Conservation (phyloP, 2,797 vertebrate species). For the Graptemys geographica region DNA sequence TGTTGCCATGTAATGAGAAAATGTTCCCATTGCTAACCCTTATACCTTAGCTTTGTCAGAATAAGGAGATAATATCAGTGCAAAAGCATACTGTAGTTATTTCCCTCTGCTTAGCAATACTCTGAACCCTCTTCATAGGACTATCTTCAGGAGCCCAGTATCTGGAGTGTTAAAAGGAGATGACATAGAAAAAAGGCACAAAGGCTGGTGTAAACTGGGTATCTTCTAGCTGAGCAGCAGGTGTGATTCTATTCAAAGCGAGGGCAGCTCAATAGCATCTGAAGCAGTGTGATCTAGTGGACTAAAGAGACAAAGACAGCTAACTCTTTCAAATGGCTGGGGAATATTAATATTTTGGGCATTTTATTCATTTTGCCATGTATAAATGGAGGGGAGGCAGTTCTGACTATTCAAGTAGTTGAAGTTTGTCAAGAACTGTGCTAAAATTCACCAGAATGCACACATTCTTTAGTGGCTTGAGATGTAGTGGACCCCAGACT, state of each 20-base stretch:
- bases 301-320: background rate
- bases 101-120: background rate
- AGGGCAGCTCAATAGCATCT: background rate
- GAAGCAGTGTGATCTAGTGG: too few species aligned
- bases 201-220: too few species aligned
- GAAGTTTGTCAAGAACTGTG: fast-evolving
- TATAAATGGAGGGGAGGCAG: fast-evolving
- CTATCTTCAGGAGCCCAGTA: background rate
- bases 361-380: fast-evolving
- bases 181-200: background rate
- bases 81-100: background rate
- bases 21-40: fast-evolving
- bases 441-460: background rate
- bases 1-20: background rate
- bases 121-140: background rate
- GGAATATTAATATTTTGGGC: background rate
- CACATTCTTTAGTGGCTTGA: fast-evolving
- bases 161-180: background rate
- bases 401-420: fast-evolving
- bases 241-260: too few species aligned
- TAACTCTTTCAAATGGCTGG: background rate
- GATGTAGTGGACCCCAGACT: fast-evolving
- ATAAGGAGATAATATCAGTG: fast-evolving
- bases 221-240: background rate
- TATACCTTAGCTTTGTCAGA: fast-evolving